phyloP scores from a whole-genome alignment of 2,113 vertebrate species.

The Lophius piscatorius region DNA sequence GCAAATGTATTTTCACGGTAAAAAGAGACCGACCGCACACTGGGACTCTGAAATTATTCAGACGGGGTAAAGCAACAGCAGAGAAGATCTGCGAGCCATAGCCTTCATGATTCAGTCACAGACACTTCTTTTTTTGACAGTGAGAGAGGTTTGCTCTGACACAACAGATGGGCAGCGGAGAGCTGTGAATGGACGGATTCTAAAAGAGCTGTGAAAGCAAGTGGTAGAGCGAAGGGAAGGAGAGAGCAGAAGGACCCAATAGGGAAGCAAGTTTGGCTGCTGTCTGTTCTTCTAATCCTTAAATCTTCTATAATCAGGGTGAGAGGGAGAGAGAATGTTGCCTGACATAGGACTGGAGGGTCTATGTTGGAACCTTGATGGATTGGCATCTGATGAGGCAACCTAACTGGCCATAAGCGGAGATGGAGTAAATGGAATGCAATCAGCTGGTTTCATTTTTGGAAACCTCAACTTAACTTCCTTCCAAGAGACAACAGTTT shows the following conservation, averaged over 20 bases:
- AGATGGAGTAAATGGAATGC: slow-evolving; percentile 50
- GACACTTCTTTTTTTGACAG: slow-evolving; percentile 39
- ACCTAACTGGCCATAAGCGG: slow-evolving; percentile 48
- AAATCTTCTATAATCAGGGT: slow-evolving; percentile 84
- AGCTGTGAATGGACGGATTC: slow-evolving; percentile 38
- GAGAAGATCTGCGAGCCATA: slow-evolving; percentile 32
- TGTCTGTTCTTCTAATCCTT: slow-evolving; percentile 76
- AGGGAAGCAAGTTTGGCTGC: slow-evolving; percentile 60
- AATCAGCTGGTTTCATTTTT: slow-evolving; percentile 32
- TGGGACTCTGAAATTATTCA: slow-evolving; percentile 39
- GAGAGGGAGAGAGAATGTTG: slow-evolving; percentile 72
- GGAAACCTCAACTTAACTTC: slow-evolving; percentile 49
- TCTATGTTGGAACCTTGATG: slow-evolving; percentile 72
- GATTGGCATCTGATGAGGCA: slow-evolving; percentile 54
- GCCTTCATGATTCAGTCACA: slow-evolving; percentile 44
- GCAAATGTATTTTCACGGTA: slow-evolving; percentile 48
- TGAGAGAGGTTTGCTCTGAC: slow-evolving; percentile 48
- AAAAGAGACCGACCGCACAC: slow-evolving; percentile 38
- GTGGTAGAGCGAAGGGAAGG: slow-evolving; percentile 18
- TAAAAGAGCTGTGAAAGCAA: slow-evolving; percentile 26
- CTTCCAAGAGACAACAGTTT: slow-evolving; percentile 30
- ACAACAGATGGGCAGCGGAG: slow-evolving; percentile 57
- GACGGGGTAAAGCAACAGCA: slow-evolving; percentile 37
- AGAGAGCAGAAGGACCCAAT: slow-evolving; percentile 41
- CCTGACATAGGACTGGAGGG: slow-evolving; percentile 70